phyloP scores from a whole-genome alignment of 2,113 vertebrate genomes.

The Osmerus mordax region DNA sequence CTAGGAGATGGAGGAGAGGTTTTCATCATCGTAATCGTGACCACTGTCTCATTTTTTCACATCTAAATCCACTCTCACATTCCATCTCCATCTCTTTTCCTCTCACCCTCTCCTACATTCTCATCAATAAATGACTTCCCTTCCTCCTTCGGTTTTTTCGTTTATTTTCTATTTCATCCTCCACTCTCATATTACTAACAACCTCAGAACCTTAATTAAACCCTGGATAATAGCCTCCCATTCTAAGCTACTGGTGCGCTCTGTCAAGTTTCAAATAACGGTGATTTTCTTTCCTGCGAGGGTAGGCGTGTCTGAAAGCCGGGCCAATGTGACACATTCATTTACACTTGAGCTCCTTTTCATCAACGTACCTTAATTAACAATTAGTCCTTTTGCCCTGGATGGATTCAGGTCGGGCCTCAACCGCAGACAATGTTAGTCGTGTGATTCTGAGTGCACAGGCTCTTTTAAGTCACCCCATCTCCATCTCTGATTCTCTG shows the following conservation, averaged over 20 bases:
- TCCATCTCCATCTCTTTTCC: background rate
- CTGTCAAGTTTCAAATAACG: slow-evolving; percentile 52
- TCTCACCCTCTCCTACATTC: slow-evolving; percentile 10
- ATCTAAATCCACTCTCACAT: background rate
- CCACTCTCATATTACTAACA: slow-evolving; percentile 17
- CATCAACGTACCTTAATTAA: slow-evolving; percentile 58
- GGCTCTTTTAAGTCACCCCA: no score
- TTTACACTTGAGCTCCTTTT: slow-evolving; percentile 61
- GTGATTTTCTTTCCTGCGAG: slow-evolving; percentile 41
- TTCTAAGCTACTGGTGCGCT: slow-evolving; percentile 35
- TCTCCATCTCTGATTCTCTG: no score
- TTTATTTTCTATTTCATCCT: background rate
- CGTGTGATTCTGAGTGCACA: no score
- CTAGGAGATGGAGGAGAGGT: no score
- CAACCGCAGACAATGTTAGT: no score
- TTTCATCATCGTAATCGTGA: no score
- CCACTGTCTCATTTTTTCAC: slow-evolving; percentile 5
- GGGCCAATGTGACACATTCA: slow-evolving; percentile 57
- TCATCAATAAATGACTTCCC: slow-evolving; percentile 24
- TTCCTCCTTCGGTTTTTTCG: background rate
- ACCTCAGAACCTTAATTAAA: slow-evolving; percentile 44
- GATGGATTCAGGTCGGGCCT: slow-evolving; percentile 30
- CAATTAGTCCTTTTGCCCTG: slow-evolving; percentile 54
- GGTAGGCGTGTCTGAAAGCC: slow-evolving; percentile 52
- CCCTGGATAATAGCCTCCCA: slow-evolving; percentile 43